These are phyloP conservation scores for Petrocephalus zakoni DNA, from an alignment of 2,113 vertebrate species.

Conservation along the genomic window DNA sequence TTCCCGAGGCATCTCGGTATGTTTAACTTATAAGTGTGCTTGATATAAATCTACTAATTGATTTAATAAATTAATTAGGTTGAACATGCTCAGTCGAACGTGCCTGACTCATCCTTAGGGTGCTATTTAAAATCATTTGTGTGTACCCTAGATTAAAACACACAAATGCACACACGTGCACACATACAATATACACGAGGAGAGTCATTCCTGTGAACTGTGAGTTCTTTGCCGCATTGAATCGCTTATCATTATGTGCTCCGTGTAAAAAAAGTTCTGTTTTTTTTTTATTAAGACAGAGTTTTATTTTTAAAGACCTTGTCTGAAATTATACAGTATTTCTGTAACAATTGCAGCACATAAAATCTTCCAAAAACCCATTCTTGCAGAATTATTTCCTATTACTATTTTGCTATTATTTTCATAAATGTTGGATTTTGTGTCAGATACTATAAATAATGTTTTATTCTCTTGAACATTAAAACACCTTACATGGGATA, in stretches of 20 bases:
- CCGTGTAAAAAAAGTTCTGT: background rate
- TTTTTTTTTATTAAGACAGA: background rate
- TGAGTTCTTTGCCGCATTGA: background rate
- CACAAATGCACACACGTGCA: background rate
- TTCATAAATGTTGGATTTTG: background rate
- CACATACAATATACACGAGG: background rate
- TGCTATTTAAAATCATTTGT: constrained; percentile 1
- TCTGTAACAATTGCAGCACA: background rate
- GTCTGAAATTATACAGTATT: background rate
- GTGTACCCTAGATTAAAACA: background rate
- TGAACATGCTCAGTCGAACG: background rate
- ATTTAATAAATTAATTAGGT: constrained; percentile 10
- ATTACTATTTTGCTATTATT: background rate
- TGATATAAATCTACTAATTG: constrained; percentile 15
- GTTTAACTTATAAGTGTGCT: background rate
- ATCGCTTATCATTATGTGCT: background rate
- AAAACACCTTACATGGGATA: background rate
- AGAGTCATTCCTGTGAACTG: background rate
- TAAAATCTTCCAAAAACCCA: background rate
- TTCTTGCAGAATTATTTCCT: background rate
- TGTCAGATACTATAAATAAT: background rate
- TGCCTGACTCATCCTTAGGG: background rate
- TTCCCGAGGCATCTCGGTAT: background rate
- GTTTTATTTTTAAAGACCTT: background rate
- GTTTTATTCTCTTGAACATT: background rate